Percentiles rank a stretch among this genome's conserved stretches.
Conservation (phyloP, 2,888 invertebrate genomes). For the Lasioglossum malachurum region DNA sequence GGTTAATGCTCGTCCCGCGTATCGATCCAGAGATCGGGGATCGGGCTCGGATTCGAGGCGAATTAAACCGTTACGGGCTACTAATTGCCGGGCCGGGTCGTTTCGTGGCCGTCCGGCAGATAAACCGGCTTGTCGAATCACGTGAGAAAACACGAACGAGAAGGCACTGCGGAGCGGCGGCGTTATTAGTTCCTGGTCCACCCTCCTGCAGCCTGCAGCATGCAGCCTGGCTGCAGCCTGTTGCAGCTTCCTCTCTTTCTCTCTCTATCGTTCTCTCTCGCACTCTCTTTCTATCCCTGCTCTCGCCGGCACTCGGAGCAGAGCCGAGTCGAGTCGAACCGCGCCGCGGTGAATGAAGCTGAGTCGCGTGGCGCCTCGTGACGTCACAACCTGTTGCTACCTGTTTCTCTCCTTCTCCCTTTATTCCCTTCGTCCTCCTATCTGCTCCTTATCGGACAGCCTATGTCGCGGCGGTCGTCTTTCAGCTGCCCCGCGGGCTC, state of each 20-base stretch:
- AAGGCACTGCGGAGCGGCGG: slow-evolving; percentile 46
- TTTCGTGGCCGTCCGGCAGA: slow-evolving; percentile 59
- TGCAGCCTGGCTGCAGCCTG: slow-evolving; percentile 24
- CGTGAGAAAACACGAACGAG: slow-evolving; percentile 73
- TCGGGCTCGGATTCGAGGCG: slow-evolving; percentile 54
- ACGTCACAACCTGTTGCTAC: slow-evolving; percentile 84
- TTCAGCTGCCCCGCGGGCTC: not conserved
- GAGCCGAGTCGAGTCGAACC: not conserved
- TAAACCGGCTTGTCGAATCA: slow-evolving; percentile 74
- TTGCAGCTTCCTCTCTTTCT: not conserved
- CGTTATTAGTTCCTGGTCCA: slow-evolving; percentile 77
- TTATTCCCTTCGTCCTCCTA: slow-evolving; percentile 31
- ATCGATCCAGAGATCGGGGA: slow-evolving; percentile 57
- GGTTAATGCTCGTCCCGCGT: slow-evolving; percentile 45
- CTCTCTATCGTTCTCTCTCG: not conserved
- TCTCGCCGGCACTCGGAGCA: slow-evolving; percentile 23
- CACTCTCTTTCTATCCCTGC: not conserved
- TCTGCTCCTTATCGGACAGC: slow-evolving; percentile 40
- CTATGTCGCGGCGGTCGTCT: not conserved
- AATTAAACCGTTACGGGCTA: slow-evolving; percentile 71
- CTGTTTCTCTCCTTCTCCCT: slow-evolving; percentile 69
- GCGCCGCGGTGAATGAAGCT: slow-evolving; percentile 81
- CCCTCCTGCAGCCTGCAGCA: slow-evolving; percentile 57
- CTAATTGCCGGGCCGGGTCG: slow-evolving; percentile 66
- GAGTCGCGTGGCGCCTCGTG: slow-evolving; percentile 83